phyloP scores from a whole-genome alignment of 2,888 invertebrate species.

The Omphaloscelis lunosa region DNA sequence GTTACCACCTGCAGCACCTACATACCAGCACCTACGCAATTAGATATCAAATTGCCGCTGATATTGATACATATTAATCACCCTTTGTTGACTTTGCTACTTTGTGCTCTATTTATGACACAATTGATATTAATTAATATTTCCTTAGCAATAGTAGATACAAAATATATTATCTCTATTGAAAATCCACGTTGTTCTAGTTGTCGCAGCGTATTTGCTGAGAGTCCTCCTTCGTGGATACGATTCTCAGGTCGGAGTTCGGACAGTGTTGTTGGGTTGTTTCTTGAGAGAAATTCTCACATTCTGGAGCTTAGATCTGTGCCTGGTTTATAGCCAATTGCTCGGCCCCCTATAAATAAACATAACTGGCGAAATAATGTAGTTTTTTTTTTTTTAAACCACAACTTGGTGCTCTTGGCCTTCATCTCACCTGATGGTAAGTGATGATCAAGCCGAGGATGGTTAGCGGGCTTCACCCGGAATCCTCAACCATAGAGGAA shows the following conservation, averaged over 20 bases:
- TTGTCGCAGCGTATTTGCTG: background rate
- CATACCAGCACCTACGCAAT: background rate
- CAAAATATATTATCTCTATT: background rate
- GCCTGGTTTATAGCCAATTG: too few species aligned
- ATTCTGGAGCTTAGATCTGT: too few species aligned
- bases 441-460: too few species aligned
- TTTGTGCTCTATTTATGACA: slow-evolving; percentile 17
- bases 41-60: slow-evolving; percentile 38
- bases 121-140: slow-evolving; percentile 28
- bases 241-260: too few species aligned
- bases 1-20: too few species aligned
- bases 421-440: too few species aligned
- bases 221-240: background rate
- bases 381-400: too few species aligned
- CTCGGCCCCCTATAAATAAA: too few species aligned
- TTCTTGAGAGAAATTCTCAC: background rate
- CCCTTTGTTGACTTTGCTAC: slow-evolving; percentile 36
- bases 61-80: slow-evolving; percentile 31
- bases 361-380: too few species aligned
- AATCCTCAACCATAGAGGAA: too few species aligned
- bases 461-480: too few species aligned
- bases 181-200: background rate
- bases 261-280: background rate
- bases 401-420: too few species aligned
- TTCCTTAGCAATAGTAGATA: background rate